Evolutionary conservation across 1,140 invertebrate genomes (phyloP).

Genomic region (Lethrus apterus): DNA sequence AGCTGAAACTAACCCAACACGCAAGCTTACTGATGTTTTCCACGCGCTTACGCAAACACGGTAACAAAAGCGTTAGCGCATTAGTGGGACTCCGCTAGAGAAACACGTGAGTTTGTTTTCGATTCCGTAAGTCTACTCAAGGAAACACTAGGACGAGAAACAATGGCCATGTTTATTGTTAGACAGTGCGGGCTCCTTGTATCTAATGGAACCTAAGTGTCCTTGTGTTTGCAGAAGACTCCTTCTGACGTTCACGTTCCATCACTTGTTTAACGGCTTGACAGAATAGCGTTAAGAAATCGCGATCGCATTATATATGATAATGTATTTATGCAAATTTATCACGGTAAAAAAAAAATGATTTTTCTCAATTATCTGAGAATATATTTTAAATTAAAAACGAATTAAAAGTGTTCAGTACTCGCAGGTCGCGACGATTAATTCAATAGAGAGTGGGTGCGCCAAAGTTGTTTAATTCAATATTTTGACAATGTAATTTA

Average conservation of each 20-base stretch:
- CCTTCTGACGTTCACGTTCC: conserved; percentile 3
- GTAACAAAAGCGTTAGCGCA: background rate
- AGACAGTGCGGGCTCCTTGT: conserved; percentile 17
- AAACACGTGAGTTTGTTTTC: too few relatives aligned
- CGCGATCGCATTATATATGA: too few relatives aligned
- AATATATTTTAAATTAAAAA: too few relatives aligned
- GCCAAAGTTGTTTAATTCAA: background rate
- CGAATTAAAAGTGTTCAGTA: too few relatives aligned
- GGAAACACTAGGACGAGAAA: conserved; percentile 15
- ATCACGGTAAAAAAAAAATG: too few relatives aligned
- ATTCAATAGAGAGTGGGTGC: background rate
- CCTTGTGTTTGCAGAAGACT: conserved; percentile 15
- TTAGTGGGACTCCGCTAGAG: too few relatives aligned
- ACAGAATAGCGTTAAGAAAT: conserved; percentile 4
- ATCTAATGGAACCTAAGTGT: conserved; percentile 18
- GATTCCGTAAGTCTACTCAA: too few relatives aligned
- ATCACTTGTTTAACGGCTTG: conserved; percentile 4
- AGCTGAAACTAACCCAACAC: too few relatives aligned
- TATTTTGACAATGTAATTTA: too few relatives aligned
- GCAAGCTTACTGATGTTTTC: too few relatives aligned
- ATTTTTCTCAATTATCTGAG: too few relatives aligned
- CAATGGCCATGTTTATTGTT: conserved; percentile 21
- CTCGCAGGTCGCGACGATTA: background rate
- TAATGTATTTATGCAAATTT: too few relatives aligned
- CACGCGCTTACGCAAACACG: background rate